Percentiles rank a stretch among this genome's conserved stretches.
These are phyloP conservation scores for Crepidodera aurea DNA, from an alignment of 2,888 invertebrate genomes.

Conservation along the genomic window DNA sequence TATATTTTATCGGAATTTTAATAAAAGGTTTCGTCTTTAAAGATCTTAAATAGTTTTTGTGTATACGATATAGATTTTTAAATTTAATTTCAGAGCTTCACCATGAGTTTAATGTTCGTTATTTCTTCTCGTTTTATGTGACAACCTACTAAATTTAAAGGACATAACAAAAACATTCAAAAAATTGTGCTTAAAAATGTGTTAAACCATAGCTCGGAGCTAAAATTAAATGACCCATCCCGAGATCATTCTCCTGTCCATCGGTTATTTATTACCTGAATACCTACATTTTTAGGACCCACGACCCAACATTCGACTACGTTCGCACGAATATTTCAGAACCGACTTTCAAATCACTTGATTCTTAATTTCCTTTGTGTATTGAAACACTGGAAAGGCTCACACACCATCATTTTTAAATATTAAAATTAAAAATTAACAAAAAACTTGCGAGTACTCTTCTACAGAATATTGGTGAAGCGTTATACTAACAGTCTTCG, in stretches of 20 bases:
- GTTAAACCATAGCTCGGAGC: slow-evolving; percentile 22
- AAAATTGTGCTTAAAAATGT: slow-evolving; percentile 25
- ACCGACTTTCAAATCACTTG: background rate
- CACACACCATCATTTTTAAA: no score
- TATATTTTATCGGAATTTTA: no score
- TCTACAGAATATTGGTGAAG: no score
- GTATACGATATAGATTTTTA: no score
- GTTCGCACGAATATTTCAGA: background rate
- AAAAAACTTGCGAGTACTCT: no score
- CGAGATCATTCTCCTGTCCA: slow-evolving; percentile 31
- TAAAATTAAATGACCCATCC: slow-evolving; percentile 23
- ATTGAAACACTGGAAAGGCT: no score
- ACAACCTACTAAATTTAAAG: slow-evolving; percentile 1
- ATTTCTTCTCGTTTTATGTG: slow-evolving; percentile 1
- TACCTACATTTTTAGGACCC: slow-evolving; percentile 31
- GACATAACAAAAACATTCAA: background rate
- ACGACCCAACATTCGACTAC: slow-evolving; percentile 3
- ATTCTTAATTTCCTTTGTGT: no score
- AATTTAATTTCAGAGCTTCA: no score
- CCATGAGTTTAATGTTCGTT: background rate
- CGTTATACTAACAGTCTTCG: no score
- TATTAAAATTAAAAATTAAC: no score
- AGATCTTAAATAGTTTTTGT: no score
- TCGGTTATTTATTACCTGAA: slow-evolving; percentile 32
- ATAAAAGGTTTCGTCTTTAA: no score